phyloP scores from a whole-genome alignment of 2,888 invertebrate genomes.

The Resseliella maxima region DNA sequence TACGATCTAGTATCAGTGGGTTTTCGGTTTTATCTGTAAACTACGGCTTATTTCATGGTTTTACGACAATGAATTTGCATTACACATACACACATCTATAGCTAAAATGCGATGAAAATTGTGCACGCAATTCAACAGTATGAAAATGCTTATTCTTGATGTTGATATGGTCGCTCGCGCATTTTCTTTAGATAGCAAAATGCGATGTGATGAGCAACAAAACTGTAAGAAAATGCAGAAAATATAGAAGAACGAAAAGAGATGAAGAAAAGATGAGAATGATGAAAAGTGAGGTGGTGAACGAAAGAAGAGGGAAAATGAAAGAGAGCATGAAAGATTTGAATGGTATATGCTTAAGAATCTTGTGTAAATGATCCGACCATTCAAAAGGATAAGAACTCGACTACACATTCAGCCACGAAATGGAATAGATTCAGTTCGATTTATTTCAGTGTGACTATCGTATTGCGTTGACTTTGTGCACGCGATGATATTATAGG shows the following conservation, averaged over 20 bases:
- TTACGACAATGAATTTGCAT: constrained; percentile 45
- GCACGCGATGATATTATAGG: background rate
- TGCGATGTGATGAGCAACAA: too few species aligned
- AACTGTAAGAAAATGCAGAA: too few species aligned
- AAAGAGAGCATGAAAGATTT: background rate
- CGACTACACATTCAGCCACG: constrained; percentile 2
- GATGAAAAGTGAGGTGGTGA: background rate
- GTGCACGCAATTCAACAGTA: background rate
- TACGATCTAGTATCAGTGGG: background rate
- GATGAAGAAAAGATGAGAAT: too few species aligned
- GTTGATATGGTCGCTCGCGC: background rate
- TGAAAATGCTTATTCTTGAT: background rate
- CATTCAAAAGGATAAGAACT: constrained; percentile 33
- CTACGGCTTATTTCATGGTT: constrained; percentile 44
- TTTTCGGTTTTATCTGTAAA: constrained; percentile 20
- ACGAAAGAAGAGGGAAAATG: background rate
- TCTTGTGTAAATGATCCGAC: constrained; percentile 53
- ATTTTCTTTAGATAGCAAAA: background rate
- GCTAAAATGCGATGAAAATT: background rate
- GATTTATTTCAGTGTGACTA: constrained; percentile 28
- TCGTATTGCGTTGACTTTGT: background rate
- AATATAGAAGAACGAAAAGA: too few species aligned
- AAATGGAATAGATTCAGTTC: constrained; percentile 34
- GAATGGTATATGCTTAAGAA: constrained; percentile 32
- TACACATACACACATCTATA: background rate